A percentile compares a stretch with the other conserved stretches of the same genome.
These are phyloP conservation scores for Pao palembangensis DNA, from an alignment of 2,113 vertebrate species.

Conservation along the genomic window DNA sequence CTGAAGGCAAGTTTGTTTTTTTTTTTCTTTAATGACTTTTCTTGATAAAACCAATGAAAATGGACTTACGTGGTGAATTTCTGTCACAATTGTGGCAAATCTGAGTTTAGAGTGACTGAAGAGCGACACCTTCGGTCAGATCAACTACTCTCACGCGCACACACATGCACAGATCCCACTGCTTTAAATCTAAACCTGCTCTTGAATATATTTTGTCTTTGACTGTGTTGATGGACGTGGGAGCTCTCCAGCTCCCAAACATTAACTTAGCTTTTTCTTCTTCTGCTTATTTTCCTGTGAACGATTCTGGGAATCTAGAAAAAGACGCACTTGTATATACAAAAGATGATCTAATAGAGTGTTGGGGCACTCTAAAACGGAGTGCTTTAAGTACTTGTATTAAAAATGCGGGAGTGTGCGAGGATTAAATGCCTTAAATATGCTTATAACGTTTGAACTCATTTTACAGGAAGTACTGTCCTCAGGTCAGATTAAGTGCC, in stretches of 20 bases:
- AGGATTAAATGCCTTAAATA: constrained; percentile 26
- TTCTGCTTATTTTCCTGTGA: constrained; percentile 39
- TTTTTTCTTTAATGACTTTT: no score
- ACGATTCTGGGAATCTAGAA: constrained; percentile 49
- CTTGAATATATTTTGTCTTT: no score
- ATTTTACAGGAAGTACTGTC: constrained; percentile 21
- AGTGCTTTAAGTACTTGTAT: constrained; percentile 26
- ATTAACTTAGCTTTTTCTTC: constrained; percentile 29
- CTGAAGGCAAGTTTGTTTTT: no score
- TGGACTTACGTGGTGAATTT: no score
- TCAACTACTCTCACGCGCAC: background rate
- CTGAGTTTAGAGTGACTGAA: background rate
- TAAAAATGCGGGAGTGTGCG: constrained; percentile 28
- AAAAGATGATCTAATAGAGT: constrained; percentile 22
- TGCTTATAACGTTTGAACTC: constrained; percentile 2
- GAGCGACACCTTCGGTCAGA: background rate
- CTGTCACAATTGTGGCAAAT: background rate
- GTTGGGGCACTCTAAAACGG: constrained; percentile 18
- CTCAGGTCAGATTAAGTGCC: constrained; percentile 29
- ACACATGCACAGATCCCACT: background rate
- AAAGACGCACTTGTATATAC: constrained; percentile 52
- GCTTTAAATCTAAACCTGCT: background rate
- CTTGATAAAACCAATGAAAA: no score
- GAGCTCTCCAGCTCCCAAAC: constrained; percentile 9
- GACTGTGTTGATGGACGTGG: background rate